Percentiles rank a stretch among this genome's conserved stretches.
Conservation (phyloP, 2,113 vertebrate genomes). For the Colinus virginianus region DNA sequence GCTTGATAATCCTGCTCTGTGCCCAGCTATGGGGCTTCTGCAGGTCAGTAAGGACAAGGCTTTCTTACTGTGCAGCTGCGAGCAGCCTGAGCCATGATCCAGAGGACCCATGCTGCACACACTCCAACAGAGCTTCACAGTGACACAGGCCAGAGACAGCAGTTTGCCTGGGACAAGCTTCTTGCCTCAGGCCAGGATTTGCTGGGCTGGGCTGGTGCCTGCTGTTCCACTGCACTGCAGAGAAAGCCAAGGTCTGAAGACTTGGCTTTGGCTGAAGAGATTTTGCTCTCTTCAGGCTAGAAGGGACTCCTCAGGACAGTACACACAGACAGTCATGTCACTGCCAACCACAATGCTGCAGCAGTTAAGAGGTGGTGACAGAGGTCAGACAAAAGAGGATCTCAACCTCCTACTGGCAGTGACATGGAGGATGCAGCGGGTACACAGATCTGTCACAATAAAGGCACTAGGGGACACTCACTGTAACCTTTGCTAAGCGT, state of each 20-base stretch:
- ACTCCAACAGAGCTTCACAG: neutral
- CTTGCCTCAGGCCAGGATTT: neutral
- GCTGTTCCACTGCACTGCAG: neutral
- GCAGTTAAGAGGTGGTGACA: constrained; percentile 1
- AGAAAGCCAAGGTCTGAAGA: neutral
- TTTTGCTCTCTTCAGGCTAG: neutral
- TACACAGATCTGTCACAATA: neutral
- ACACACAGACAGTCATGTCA: neutral
- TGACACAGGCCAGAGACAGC: neutral
- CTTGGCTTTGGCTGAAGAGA: neutral
- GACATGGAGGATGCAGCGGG: neutral
- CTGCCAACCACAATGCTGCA: neutral
- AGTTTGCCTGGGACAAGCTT: neutral
- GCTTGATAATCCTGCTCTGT: neutral
- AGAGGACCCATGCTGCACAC: neutral
- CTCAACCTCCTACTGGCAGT: neutral
- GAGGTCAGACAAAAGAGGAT: neutral
- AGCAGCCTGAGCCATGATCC: neutral
- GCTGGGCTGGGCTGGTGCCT: neutral
- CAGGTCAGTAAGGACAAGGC: neutral
- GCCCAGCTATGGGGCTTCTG: neutral
- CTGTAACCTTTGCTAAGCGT: neutral
- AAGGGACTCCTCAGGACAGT: neutral
- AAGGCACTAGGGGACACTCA: neutral
- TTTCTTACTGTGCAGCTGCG: neutral